Percentiles rank a stretch among this genome's conserved stretches.
These are phyloP conservation scores for Himalopsyche anomala DNA, from an alignment of 2,888 invertebrate species.

Conservation along the genomic window DNA sequence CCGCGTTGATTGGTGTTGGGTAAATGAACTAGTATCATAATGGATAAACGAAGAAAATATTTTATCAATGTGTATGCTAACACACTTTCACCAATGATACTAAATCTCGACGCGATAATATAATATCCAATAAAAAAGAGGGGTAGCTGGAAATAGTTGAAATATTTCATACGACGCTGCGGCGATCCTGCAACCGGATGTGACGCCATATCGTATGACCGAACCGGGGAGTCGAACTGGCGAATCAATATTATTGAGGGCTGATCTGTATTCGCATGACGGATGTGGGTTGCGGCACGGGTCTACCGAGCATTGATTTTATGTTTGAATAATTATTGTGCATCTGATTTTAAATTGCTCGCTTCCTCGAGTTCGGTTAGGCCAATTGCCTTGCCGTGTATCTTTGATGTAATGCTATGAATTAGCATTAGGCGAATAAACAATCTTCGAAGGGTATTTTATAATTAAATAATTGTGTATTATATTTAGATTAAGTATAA, in stretches of 20 bases:
- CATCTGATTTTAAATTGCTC: constrained; percentile 2
- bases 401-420: no score
- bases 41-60: no score
- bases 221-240: neutral
- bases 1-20: no score
- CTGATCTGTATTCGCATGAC: neutral
- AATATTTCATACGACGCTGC: neutral
- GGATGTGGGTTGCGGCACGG: constrained; percentile 17
- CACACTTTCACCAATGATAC: no score
- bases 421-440: no score
- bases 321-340: constrained; percentile 17
- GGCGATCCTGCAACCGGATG: constrained; percentile 2
- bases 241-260: constrained; percentile 25
- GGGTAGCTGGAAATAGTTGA: constrained; percentile 1
- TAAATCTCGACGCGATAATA: neutral
- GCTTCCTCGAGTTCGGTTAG: neutral
- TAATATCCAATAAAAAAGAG: neutral
- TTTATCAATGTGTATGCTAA: no score
- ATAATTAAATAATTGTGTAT: no score
- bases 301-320: constrained; percentile 14
- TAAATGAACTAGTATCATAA: no score
- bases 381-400: no score
- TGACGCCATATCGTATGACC: constrained; percentile 4
- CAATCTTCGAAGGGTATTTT: no score
- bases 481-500: no score